Base-by-base conservation (phyloP, 37 sponge, comb jelly and placozoan genomes). In the Chondrilla cf. caribensis region DNA sequence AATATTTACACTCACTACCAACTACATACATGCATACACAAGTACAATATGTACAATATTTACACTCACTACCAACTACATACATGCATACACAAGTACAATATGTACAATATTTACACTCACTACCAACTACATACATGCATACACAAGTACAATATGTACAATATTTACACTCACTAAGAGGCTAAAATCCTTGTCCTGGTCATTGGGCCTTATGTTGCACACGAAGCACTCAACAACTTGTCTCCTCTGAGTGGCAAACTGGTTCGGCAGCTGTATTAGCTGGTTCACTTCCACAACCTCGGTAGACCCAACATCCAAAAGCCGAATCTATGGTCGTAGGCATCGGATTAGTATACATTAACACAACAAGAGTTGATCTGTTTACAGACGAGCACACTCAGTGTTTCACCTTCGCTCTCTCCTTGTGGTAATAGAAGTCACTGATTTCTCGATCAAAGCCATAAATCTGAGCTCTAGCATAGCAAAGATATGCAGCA, bases 231-330 rank as follows among this genome's bases (percentile, higher is more conserved):
- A 79, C 72, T 93, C 94, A 9, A 87, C 51, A 19, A 93, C 94
- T 58, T 84, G 87, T 47, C 87, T 60, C 42, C 90, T 85, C 18
- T 79, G 28, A 0, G 33, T 54, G 38, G 83, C 15, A 43, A 93
- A 78, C 9, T 55, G 54, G 8, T 51, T 7, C 17, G 94, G 94
- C 24, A 93, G 90, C 6, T 37, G 35, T 1, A 89, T 35, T 2
- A 93, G 83, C 67, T 89, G 90, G 41, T 78, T 89, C 21, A 87
- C 86, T 8, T 87, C 90, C 54, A 89, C 94, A 33, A 93, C 66
- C 47, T 47, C 18, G 33, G 75, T 59, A n/a, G 15, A 32, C 7
- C 94, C 94, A 47, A 62, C 37, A 54, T 93, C 94, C 67, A 93
- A 41, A n/a, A 87, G 65, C 0, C 94, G 70, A 42, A 93, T 77